Percentiles rank a stretch among this genome's conserved stretches.
These are phyloP conservation scores for Aplocera efformata DNA, from an alignment of 2,888 invertebrate species.

Conservation along the genomic window DNA sequence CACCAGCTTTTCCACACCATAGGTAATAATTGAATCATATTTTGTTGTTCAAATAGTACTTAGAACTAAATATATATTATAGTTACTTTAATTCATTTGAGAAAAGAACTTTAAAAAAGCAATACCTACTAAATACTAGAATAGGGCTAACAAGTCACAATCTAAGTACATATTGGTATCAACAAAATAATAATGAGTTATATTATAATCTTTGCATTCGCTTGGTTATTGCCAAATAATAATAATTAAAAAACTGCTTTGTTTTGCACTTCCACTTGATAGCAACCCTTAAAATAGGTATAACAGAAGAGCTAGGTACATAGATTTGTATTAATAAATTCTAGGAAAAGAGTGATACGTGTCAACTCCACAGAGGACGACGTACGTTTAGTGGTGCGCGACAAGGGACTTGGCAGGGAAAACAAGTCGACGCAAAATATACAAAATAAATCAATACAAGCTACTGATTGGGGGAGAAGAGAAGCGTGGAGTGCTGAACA, in stretches of 20 bases:
- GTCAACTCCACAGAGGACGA: slow-evolving; percentile 87
- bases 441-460: slow-evolving; percentile 88
- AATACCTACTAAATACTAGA: no score
- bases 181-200: slow-evolving; percentile 4
- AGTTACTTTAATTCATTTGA: no score
- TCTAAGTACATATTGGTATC: no score
- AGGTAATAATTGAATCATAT: slow-evolving; percentile 35
- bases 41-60: no score
- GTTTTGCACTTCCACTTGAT: slow-evolving; percentile 16
- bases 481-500: slow-evolving; percentile 94
- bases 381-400: slow-evolving; percentile 86
- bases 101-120: no score
- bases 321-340: slow-evolving; percentile 80
- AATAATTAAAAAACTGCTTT: background rate
- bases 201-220: slow-evolving; percentile 6
- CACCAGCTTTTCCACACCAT: slow-evolving; percentile 54
- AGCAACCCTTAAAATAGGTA: slow-evolving; percentile 28
- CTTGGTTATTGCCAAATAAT: background rate
- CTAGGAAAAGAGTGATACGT: slow-evolving; percentile 87
- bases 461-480: slow-evolving; percentile 87
- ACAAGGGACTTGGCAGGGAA: slow-evolving; percentile 85
- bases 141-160: no score
- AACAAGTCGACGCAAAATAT: slow-evolving; percentile 87
- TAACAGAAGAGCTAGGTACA: slow-evolving; percentile 64
- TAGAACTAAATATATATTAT: no score